Percentiles rank a stretch among this genome's conserved stretches.
These are phyloP conservation scores for Triplophysa bombifrons DNA, from an alignment of 2,797 vertebrate genomes.

Conservation along the genomic window DNA sequence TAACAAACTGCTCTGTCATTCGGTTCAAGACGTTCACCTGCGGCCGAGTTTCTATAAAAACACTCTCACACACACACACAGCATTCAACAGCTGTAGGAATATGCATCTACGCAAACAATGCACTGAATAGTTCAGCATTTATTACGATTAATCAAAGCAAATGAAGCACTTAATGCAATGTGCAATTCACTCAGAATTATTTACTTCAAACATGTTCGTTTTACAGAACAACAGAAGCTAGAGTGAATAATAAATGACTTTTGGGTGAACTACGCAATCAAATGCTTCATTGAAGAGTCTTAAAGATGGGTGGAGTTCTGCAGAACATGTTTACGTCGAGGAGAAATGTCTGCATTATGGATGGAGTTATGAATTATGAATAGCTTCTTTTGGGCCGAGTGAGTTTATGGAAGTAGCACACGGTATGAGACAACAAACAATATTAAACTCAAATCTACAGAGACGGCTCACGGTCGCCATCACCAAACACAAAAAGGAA, in stretches of 20 bases:
- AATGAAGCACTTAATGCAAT: too few species aligned
- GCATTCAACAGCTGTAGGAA: constrained; percentile 4
- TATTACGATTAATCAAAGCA: too few species aligned
- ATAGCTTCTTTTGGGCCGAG: constrained; percentile 35
- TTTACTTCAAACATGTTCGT: too few species aligned
- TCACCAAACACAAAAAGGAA: neutral
- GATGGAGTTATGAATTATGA: constrained; percentile 37
- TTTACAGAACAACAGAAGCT: too few species aligned
- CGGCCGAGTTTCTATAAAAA: neutral
- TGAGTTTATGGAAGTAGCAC: constrained; percentile 45
- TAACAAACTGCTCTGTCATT: constrained; percentile 70
- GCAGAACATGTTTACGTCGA: constrained; percentile 23
- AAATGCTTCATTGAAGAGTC: constrained; percentile 25
- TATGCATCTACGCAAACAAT: neutral
- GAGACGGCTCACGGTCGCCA: neutral
- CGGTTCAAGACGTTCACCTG: constrained; percentile 46
- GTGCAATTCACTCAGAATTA: too few species aligned
- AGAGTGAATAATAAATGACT: constrained; percentile 10
- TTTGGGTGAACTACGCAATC: constrained; percentile 4
- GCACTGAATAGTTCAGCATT: too few species aligned
- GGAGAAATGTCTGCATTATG: constrained; percentile 47
- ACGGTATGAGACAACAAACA: constrained; percentile 20
- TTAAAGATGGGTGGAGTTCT: constrained; percentile 15
- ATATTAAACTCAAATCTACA: constrained; percentile 12
- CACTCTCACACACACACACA: neutral